phyloP scores from a whole-genome alignment of 1,140 invertebrate species.

The Wasmannia auropunctata region DNA sequence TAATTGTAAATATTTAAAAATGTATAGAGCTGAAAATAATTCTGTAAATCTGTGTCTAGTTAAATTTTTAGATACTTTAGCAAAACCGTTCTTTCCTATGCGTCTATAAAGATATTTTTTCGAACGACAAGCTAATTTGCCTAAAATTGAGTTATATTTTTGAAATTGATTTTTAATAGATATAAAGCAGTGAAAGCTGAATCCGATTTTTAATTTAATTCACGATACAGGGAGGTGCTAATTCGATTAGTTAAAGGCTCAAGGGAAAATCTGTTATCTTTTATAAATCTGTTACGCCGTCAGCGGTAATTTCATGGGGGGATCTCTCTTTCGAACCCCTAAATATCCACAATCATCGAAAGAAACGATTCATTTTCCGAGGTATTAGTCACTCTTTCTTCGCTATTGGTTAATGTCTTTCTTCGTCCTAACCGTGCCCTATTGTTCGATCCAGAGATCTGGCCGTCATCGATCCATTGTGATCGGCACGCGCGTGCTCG shows the following conservation, averaged over 20 bases:
- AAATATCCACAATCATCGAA: neutral
- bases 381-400: neutral
- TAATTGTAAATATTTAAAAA: too few species aligned
- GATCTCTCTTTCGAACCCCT: neutral
- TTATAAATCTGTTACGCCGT: neutral
- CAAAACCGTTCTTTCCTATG: too few species aligned
- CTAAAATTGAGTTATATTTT: neutral
- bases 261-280: neutral
- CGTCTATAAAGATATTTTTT: neutral
- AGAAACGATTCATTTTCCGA: neutral
- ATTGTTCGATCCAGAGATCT: constrained; percentile 44
- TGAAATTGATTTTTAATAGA: neutral
- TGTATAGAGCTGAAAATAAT: too few species aligned
- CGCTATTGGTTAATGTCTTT: neutral
- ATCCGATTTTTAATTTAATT: neutral
- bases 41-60: too few species aligned
- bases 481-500: constrained; percentile 56
- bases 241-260: neutral
- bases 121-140: neutral
- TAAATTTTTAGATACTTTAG: too few species aligned
- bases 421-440: neutral
- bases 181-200: neutral
- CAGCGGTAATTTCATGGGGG: neutral
- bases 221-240: neutral
- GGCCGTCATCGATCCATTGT: constrained; percentile 54